Evolutionary conservation across 2,888 invertebrate species (phyloP), one percentile per base, ranked within the genome.

Genomic region (Orthonevra nobilis): DNA sequence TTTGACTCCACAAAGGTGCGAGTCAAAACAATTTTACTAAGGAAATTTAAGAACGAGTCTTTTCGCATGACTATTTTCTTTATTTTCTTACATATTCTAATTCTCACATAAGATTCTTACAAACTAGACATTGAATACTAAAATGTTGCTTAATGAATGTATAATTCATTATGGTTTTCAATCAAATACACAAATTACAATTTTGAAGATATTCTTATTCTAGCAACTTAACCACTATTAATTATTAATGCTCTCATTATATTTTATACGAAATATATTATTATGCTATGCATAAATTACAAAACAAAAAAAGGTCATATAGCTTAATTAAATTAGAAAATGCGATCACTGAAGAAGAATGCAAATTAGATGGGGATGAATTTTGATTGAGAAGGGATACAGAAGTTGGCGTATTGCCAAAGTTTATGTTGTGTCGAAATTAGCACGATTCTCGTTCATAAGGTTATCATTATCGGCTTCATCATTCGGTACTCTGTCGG

Each of bases 381-480:
- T 46, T n/a, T 23, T 38, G n/a, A n/a, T n/a, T n/a, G n/a, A n/a
- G n/a, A n/a, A n/a, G n/a, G n/a, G n/a, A n/a, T n/a, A n/a, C n/a
- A n/a, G n/a, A n/a, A n/a, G n/a, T n/a, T n/a, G n/a, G n/a, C n/a
- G n/a, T n/a, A n/a, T n/a, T n/a, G n/a, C n/a, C 10, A 4, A 34
- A 28, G 15, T 17, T 68, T 79, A 79, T 46, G 54, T 42, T 38
- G 73, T 50, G 50, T 79, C 72, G 30, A 72, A 79, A 42, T 79
- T 79, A 73, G 72, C 79, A 28, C 73, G 79, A 19, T 73, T 79
- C 17, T 79, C 79, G 44, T 79, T 79, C 54, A 61, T 73, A n/a
- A 32, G 66, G 12, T 79, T 79, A 9, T 81, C 68, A 5, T 82
- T 81, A 26, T 70, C 77, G 20, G 63, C 70, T 44, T 81, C 64